phyloP scores from a whole-genome alignment of 1,140 invertebrate species.

The Gryon sp. region DNA sequence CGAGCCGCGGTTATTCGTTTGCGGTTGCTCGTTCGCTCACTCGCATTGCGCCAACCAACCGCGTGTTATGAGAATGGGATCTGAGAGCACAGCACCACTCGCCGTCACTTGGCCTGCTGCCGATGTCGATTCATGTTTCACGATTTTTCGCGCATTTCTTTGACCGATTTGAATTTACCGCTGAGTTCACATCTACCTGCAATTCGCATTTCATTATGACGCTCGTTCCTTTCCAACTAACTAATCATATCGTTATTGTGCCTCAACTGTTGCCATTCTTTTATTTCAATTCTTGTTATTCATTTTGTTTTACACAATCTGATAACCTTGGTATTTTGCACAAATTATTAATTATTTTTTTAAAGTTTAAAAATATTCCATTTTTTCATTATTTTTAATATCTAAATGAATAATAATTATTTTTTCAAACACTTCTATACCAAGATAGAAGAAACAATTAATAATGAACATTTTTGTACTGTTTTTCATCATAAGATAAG shows the following conservation, averaged over 20 bases:
- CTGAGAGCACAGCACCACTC: constrained; percentile 57
- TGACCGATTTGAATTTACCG: constrained; percentile 36
- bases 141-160: constrained; percentile 55
- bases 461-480: too few species aligned
- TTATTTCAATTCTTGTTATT: too few species aligned
- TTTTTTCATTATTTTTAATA: too few species aligned
- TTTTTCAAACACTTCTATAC: too few species aligned
- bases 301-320: too few species aligned
- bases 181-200: constrained; percentile 5
- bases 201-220: constrained; percentile 27
- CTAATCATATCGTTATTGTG: neutral
- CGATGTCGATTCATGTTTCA: constrained; percentile 49
- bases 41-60: constrained; percentile 63
- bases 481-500: too few species aligned
- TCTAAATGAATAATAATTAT: too few species aligned
- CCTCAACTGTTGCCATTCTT: neutral
- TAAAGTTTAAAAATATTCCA: too few species aligned
- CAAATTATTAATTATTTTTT: too few species aligned
- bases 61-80: constrained; percentile 63
- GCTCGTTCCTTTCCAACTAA: neutral
- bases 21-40: constrained; percentile 56
- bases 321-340: too few species aligned
- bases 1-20: constrained; percentile 64
- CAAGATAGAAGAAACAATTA: too few species aligned
- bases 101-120: constrained; percentile 17